A percentile compares a stretch with the other conserved stretches of the same genome.
Conservation (phyloP, 1,140 invertebrate species). For the Proctacanthus coquilletti region DNA sequence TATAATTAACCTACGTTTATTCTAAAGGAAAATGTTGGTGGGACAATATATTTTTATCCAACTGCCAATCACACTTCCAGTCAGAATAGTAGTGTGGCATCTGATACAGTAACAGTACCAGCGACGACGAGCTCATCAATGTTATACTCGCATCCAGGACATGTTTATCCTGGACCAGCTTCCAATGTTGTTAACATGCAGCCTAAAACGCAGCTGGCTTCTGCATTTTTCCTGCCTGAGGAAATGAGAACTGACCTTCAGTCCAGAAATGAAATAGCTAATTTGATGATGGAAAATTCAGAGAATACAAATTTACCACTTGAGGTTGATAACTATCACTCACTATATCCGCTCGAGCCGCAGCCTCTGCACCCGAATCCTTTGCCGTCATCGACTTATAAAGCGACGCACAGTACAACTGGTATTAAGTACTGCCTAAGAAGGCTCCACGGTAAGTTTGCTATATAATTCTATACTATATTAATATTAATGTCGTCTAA, state of each 20-base stretch:
- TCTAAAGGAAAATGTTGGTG: constrained; percentile 88
- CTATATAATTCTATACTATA: background rate
- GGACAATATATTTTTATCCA: constrained; percentile 87
- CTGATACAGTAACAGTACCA: constrained; percentile 4
- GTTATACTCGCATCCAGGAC: constrained; percentile 15
- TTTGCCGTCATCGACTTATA: constrained; percentile 73
- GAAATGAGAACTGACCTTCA: constrained; percentile 59
- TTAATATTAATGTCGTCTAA: background rate
- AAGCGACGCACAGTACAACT: constrained; percentile 77
- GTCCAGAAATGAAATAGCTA: constrained; percentile 48
- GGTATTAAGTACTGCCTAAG: constrained; percentile 74
- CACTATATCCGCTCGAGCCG: constrained; percentile 70
- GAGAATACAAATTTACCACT: constrained; percentile 42
- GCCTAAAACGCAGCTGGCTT: constrained; percentile 35
- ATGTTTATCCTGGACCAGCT: constrained; percentile 30
- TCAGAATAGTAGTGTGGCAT: constrained; percentile 10
- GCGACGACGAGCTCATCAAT: constrained; percentile 14
- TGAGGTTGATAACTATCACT: constrained; percentile 80
- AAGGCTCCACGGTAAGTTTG: constrained; percentile 58
- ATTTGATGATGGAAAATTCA: constrained; percentile 49
- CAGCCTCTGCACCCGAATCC: constrained; percentile 47
- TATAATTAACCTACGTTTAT: too few species aligned
- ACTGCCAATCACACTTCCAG: constrained; percentile 30
- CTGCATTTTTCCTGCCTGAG: constrained; percentile 59
- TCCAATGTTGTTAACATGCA: constrained; percentile 31